Percentiles rank a stretch among this genome's conserved stretches.
phyloP scores from a whole-genome alignment of 2,113 vertebrate species.

The Microcebus ravelobensis region DNA sequence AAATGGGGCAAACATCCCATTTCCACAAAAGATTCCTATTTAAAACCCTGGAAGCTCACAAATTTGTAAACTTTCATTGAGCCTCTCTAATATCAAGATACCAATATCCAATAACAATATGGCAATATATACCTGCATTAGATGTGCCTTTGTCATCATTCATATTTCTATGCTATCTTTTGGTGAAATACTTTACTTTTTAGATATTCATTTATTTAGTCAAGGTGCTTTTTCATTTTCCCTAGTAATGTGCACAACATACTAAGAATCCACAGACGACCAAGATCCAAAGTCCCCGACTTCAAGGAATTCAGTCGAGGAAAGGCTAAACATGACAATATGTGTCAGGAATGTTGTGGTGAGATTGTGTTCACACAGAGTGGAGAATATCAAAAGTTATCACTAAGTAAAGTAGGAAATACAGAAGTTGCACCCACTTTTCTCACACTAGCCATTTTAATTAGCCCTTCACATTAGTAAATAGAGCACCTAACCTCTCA shows the following conservation, averaged over 20 bases:
- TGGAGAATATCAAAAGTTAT: not conserved
- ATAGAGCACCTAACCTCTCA: not conserved
- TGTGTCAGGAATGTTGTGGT: not conserved
- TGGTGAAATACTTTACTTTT: not conserved
- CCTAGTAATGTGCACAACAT: not conserved
- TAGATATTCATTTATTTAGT: not conserved
- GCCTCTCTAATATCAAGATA: not conserved
- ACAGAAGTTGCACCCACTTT: not conserved
- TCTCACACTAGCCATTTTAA: not conserved
- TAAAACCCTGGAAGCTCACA: not conserved
- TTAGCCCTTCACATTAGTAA: not conserved
- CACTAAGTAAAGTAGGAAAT: not conserved
- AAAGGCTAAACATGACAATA: not conserved
- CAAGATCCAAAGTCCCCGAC: not conserved
- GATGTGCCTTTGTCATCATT: not conserved
- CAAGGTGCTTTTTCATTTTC: not conserved
- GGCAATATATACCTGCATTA: not conserved
- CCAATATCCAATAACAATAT: not conserved
- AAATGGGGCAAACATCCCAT: not conserved
- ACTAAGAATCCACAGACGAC: not conserved
- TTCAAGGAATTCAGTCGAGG: not conserved
- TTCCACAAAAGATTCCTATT: not conserved
- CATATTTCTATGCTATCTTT: not conserved
- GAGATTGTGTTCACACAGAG: not conserved
- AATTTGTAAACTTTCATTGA: not conserved